Evolutionary conservation across 2,797 vertebrate species (phyloP).

Genomic region (Esox masquinongy): DNA sequence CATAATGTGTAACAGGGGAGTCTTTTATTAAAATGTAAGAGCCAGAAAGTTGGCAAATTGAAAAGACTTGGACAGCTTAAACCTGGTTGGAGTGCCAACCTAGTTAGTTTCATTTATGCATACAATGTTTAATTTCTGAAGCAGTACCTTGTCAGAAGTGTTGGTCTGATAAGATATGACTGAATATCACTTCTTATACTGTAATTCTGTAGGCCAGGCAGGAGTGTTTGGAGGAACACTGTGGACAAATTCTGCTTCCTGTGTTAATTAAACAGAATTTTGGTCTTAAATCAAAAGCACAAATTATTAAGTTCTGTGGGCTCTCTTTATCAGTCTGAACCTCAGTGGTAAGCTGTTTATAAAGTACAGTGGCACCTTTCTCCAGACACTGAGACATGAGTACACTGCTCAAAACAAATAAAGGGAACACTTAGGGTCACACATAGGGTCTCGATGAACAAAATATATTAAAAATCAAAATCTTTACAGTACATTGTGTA

Average conservation of each 20-base stretch:
- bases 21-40: too few relatives aligned
- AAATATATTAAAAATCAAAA: too few relatives aligned
- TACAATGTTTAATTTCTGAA: slow-evolving; percentile 29
- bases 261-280: slow-evolving; percentile 7
- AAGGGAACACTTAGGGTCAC: too few relatives aligned
- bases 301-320: slow-evolving; percentile 12
- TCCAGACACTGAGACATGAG: slow-evolving; percentile 20
- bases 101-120: slow-evolving; percentile 23
- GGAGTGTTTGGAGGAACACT: slow-evolving; percentile 16
- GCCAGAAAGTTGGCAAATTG: too few relatives aligned
- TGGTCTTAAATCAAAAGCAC: slow-evolving; percentile 18
- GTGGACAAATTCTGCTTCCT: too few relatives aligned
- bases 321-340: slow-evolving; percentile 21
- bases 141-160: slow-evolving; percentile 18
- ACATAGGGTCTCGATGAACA: too few relatives aligned
- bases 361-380: slow-evolving; percentile 10
- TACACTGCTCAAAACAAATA: too few relatives aligned
- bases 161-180: slow-evolving; percentile 7
- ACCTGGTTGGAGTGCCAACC: too few relatives aligned
- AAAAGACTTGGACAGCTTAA: too few relatives aligned
- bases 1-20: too few relatives aligned
- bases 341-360: slow-evolving; percentile 4
- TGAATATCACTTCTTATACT: slow-evolving; percentile 17
- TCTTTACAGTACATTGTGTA: too few relatives aligned
- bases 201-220: slow-evolving; percentile 15